A percentile compares a stretch with the other conserved stretches of the same genome.
Evolutionary conservation across 1,140 invertebrate species (phyloP).

Genomic region (Drosophila equinoxialis): DNA sequence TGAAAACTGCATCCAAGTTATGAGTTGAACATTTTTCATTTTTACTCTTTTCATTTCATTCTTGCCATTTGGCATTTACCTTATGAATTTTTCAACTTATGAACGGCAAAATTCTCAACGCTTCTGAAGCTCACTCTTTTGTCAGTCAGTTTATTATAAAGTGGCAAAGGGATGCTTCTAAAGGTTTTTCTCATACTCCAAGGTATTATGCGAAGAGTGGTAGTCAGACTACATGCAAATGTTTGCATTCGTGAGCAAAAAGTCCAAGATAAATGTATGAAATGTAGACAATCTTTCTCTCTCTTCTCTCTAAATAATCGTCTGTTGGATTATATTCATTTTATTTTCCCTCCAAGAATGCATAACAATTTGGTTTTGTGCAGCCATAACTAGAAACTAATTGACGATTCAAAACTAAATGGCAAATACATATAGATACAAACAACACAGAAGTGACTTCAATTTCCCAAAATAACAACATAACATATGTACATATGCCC

Average conservation of each 20-base stretch:
- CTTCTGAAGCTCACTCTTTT: constrained; percentile 17
- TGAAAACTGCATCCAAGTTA: constrained; percentile 28
- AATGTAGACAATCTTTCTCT: background rate
- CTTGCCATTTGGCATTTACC: constrained; percentile 38
- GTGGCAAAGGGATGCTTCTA: constrained; percentile 17
- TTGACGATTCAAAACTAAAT: background rate
- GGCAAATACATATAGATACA: background rate
- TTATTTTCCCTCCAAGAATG: background rate
- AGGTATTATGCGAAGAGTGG: constrained; percentile 6
- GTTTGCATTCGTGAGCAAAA: constrained; percentile 16
- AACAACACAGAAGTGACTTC: background rate
- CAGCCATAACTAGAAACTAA: background rate
- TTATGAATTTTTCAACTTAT: constrained; percentile 33
- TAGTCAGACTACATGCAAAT: constrained; percentile 12
- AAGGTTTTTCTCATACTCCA: constrained; percentile 19
- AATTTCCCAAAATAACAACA: constrained; percentile 9
- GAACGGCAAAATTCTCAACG: constrained; percentile 21
- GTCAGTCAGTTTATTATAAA: constrained; percentile 26
- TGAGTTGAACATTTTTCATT: constrained; percentile 22
- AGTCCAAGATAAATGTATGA: constrained; percentile 4
- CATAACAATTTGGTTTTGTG: background rate
- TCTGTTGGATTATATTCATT: background rate
- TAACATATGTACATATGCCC: background rate
- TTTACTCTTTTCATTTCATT: constrained; percentile 13
- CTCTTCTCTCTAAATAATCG: background rate